Evolutionary conservation across 2,113 vertebrate species (phyloP), one percentile per base, ranked within the genome.

Genomic region (Mandrillus leucophaeus): DNA sequence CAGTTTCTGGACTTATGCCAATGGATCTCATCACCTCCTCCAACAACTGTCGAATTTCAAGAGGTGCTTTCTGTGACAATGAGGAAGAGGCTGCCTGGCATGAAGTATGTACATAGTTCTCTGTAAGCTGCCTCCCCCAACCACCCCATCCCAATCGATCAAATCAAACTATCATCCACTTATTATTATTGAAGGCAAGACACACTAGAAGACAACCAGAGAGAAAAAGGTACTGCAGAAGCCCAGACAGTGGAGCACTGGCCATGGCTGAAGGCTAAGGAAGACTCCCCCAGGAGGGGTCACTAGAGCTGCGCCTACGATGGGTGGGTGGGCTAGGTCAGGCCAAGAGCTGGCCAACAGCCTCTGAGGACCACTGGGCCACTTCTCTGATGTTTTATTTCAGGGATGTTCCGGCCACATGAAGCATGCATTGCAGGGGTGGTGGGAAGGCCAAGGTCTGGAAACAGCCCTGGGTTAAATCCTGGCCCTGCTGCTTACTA

Each of bases 111-210:
- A 18, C 43, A 48, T 18, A 10, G 35, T 20, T 84, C 48, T 43
- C 16, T 6, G 13, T 22, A 50, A 43, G 27, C 85, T 22, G 27
- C 52, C 45, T 84, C 17, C 20, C 8, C 43, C 6, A 27, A 16
- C n/a, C 45, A 40, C 8, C 43, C 66, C 9, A 25, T 8, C 64
- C 4, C 32, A 3, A 0, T 0, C 11, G 8, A 38, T 22, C n/a
- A 57, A 82, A 93, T 40, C 59, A n/a, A 57, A 27, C 59, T 32
- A 23, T 32, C 87, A 20, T 43, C 35, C 2, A 23, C 61, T 40
- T 55, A 78, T 55, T 32, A 48, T 70, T 32, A 48, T 82, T 4
- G 23, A 81, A 73, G 61, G 16, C 57, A 30, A 83, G 64, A 79
- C 35, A 23, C 35, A 12, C 35, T 25, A 9, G n/a, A 90, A 59